phyloP scores from a whole-genome alignment of 2,113 vertebrate species.

The Chloropsis hardwickii region DNA sequence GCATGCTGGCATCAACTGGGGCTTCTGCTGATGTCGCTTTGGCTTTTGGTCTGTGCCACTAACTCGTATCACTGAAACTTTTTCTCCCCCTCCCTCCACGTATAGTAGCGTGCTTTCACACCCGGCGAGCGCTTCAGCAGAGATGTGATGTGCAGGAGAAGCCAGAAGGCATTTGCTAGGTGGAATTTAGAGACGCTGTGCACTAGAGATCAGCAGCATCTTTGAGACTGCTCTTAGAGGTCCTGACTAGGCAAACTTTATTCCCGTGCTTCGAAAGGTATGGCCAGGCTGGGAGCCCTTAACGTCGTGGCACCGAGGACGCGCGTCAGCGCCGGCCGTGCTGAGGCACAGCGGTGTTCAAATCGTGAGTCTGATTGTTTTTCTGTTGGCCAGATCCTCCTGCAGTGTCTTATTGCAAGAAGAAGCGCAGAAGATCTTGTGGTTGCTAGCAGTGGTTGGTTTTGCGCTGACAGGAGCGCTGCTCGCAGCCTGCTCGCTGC shows the following conservation, averaged over 20 bases:
- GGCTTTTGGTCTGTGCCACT: background rate
- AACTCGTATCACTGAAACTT: background rate
- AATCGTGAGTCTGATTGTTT: background rate
- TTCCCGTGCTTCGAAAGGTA: background rate
- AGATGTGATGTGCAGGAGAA: background rate
- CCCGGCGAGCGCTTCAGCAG: background rate
- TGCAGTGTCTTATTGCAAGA: background rate
- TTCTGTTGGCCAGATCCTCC: background rate
- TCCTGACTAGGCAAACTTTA: conserved; percentile 20
- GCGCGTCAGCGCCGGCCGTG: background rate
- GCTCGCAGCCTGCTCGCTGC: conserved; percentile 13
- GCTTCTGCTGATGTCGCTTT: background rate
- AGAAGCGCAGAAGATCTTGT: conserved; percentile 9
- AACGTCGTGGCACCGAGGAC: background rate
- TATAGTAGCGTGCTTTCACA: background rate
- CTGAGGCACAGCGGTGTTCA: background rate
- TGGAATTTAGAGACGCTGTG: background rate
- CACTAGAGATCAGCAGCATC: background rate
- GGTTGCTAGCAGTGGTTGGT: background rate
- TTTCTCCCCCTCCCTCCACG: background rate
- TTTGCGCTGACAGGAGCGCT: background rate
- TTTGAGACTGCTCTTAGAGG: background rate
- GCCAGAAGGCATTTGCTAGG: background rate
- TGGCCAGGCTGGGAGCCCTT: background rate
- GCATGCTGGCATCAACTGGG: background rate